phyloP scores from a whole-genome alignment of 2,113 vertebrate species.

The Chionodraco myersi region DNA sequence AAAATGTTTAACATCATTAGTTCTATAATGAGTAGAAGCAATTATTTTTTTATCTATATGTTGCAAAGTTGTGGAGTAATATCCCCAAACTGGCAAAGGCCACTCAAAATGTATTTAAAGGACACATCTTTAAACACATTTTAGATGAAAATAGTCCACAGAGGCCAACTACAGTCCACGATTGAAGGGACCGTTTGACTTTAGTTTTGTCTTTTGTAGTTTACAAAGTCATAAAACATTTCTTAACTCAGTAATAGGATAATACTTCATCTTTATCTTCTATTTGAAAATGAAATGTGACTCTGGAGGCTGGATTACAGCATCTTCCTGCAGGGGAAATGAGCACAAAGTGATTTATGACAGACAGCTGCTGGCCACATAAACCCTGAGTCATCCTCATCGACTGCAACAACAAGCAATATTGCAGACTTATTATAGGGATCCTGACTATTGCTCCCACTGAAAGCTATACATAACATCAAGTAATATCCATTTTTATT shows the following conservation, averaged over 20 bases:
- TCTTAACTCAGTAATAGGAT: not conserved
- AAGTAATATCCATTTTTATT: not conserved
- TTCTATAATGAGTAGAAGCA: not conserved
- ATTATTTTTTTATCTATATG: too few species aligned
- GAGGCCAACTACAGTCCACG: too few species aligned
- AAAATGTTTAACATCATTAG: too few species aligned
- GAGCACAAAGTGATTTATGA: slow-evolving; percentile 26
- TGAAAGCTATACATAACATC: not conserved
- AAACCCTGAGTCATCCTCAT: slow-evolving; percentile 13
- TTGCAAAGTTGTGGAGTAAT: too few species aligned
- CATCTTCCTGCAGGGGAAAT: slow-evolving; percentile 26
- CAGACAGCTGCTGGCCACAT: slow-evolving; percentile 1
- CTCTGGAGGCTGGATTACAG: slow-evolving; percentile 10
- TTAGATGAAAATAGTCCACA: too few species aligned
- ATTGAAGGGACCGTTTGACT: too few species aligned
- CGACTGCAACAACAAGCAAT: not conserved
- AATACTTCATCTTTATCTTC: not conserved
- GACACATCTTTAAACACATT: too few species aligned
- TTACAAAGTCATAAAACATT: not conserved
- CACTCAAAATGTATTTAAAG: too few species aligned
- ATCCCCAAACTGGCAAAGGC: too few species aligned
- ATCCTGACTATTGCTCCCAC: not conserved
- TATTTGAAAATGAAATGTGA: slow-evolving; percentile 7
- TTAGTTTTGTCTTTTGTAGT: too few species aligned
- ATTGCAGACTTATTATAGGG: not conserved